Base-by-base conservation (phyloP, 2,113 vertebrate species). In the Macroglossus sobrinus region DNA sequence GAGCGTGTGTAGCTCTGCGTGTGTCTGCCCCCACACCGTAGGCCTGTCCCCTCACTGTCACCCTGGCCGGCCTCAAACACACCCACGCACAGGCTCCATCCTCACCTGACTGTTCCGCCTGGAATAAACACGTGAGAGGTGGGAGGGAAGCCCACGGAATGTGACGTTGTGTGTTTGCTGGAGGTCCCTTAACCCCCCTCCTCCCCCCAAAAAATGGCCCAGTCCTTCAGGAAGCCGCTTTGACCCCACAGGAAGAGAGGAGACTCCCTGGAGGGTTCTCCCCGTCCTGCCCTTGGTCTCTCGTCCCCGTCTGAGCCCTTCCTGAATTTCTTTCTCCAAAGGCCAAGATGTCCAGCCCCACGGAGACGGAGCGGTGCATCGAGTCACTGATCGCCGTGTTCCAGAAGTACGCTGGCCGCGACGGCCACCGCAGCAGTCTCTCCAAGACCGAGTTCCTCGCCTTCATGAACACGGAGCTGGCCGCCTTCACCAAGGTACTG, bases 311-410 rank as follows among this genome's bases (percentile, higher is more conserved):
- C 64, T 93, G 38, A 97, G 0, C 87, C 53, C 33, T 92, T 84
- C 53, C 33, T 92, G 22, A 15, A 2, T 74, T 76, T 43, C 94
- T 72, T 30, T 64, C 68, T 87, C 45, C 57, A 59, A 88, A 97
- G 85, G 94, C 92, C 84, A 97, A 97, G 79, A 84, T 33, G 22
- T 40, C 87, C 14, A 63, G 57, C 19, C 98, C 98, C 50, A 98
- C 99, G 0, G 99, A 99, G 90, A 99, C 98, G 0, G 99, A 99
- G 33, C 97, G 98, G 1, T 98, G 98, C 98, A 99, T 99, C 11
- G 99, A 99, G 97, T 98, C 98, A 7, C 97, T 99, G 91, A 98
- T 99, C 9, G 98, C 98, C 0, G 97, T 99, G 2, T 99, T 99
- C 98, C 98, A 98, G 94, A 98, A 96, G 57, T 98, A 98, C 0